Evolutionary conservation across 2,113 vertebrate genomes (phyloP).

Genomic region (Notarius lentiginosus): DNA sequence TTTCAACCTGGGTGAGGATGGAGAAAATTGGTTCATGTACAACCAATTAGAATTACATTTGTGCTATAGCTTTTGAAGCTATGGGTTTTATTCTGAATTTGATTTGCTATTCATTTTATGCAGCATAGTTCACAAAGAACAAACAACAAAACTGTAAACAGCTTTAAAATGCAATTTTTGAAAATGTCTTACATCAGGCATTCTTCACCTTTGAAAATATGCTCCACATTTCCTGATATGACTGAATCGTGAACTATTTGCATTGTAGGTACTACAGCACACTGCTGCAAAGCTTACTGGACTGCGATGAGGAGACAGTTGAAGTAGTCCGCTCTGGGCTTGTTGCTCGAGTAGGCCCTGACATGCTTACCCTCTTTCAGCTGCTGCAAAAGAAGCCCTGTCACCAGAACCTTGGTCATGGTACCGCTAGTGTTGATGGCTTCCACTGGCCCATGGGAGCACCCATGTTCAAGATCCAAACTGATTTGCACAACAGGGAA

Average conservation of each 20-base stretch:
- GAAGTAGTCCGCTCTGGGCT: conserved; percentile 80
- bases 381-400: conserved; percentile 89
- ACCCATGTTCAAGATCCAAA: conserved; percentile 76
- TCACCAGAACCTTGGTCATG: conserved; percentile 60
- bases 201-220: background rate
- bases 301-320: conserved; percentile 87
- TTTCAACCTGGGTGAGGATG: background rate
- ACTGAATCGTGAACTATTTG: background rate
- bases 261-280: conserved; percentile 88
- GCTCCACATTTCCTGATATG: background rate
- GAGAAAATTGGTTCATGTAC: background rate
- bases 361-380: conserved; percentile 89
- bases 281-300: conserved; percentile 82
- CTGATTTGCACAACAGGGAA: conserved; percentile 67
- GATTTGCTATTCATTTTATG: background rate
- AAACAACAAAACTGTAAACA: background rate
- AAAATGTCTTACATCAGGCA: background rate
- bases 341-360: conserved; percentile 84
- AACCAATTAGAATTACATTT: background rate
- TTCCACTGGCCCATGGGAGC: conserved; percentile 66
- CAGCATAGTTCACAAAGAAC: background rate
- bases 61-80: background rate
- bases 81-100: background rate
- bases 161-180: background rate
- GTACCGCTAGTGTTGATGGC: conserved; percentile 68